Conservation (phyloP, 2,888 invertebrate genomes). For the Dynastes tityus region DNA sequence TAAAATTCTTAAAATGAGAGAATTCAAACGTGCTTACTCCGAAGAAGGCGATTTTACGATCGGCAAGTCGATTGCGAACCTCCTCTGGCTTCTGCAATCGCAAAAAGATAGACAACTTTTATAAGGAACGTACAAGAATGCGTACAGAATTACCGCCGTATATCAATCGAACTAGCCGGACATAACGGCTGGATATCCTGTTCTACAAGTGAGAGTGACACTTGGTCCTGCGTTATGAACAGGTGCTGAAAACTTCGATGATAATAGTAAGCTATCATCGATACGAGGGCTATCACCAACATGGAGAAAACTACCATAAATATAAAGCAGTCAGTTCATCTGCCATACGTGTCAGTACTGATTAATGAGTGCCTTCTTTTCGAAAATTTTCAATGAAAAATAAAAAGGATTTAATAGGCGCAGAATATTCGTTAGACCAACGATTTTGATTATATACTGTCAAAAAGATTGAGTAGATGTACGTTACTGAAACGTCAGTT, state of each 20-base stretch:
- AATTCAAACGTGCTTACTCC: conserved; percentile 37
- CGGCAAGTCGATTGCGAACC: conserved; percentile 41
- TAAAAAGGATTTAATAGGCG: too few species aligned
- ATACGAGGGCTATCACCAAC: not conserved
- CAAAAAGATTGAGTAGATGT: too few species aligned
- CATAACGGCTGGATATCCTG: not conserved
- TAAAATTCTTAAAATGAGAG: not conserved
- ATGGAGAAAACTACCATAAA: not conserved
- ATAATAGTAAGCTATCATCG: conserved; percentile 18
- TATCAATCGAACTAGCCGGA: not conserved
- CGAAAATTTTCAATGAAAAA: too few species aligned
- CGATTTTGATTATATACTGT: too few species aligned
- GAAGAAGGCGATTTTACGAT: conserved; percentile 19
- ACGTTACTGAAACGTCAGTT: too few species aligned
- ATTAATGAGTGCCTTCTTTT: too few species aligned
- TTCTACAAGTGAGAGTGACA: too few species aligned
- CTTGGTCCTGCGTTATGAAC: not conserved
- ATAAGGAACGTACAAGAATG: not conserved
- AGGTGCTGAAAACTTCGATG: conserved; percentile 1
- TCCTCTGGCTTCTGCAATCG: conserved; percentile 39
- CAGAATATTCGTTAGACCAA: too few species aligned
- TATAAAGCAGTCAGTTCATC: not conserved
- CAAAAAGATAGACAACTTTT: not conserved
- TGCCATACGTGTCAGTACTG: too few species aligned
- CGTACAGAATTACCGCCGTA: not conserved